These are phyloP conservation scores for Philereme vetulata DNA, from an alignment of 2,888 invertebrate genomes.

Conservation along the genomic window DNA sequence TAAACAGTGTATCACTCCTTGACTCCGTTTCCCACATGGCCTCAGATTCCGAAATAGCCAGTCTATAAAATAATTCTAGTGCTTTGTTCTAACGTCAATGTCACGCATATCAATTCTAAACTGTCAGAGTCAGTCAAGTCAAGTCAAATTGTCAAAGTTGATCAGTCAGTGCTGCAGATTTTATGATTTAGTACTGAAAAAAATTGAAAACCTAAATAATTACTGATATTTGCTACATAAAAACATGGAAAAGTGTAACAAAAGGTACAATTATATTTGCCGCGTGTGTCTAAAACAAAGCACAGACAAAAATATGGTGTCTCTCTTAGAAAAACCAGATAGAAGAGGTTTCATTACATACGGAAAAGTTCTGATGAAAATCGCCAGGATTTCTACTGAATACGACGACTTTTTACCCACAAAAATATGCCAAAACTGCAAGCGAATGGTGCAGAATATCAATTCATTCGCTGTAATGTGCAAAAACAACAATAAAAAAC, in stretches of 20 bases:
- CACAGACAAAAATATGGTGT: slow-evolving; percentile 54
- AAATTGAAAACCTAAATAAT: background rate
- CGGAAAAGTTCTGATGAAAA: slow-evolving; percentile 57
- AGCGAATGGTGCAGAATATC: slow-evolving; percentile 59
- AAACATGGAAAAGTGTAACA: slow-evolving; percentile 53
- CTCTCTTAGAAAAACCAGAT: slow-evolving; percentile 54
- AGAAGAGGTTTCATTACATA: slow-evolving; percentile 57
- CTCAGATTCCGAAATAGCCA: too few relatives aligned
- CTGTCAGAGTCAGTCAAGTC: too few relatives aligned
- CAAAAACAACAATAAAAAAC: slow-evolving; percentile 56
- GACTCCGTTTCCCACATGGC: too few relatives aligned
- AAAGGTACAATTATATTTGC: slow-evolving; percentile 61
- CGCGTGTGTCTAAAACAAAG: slow-evolving; percentile 63
- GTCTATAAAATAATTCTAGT: too few relatives aligned
- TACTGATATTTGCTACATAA: background rate
- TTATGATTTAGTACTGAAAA: too few relatives aligned
- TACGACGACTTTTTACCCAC: slow-evolving; percentile 58
- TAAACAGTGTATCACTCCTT: too few relatives aligned
- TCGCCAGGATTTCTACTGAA: slow-evolving; percentile 56
- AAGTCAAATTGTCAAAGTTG: too few relatives aligned
- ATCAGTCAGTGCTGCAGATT: too few relatives aligned
- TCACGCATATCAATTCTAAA: too few relatives aligned
- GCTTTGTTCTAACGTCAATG: too few relatives aligned
- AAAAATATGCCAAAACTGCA: slow-evolving; percentile 64
- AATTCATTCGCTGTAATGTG: slow-evolving; percentile 65